Evolutionary conservation across 2,113 vertebrate species (phyloP).

Genomic region (Coryphaenoides rupestris): DNA sequence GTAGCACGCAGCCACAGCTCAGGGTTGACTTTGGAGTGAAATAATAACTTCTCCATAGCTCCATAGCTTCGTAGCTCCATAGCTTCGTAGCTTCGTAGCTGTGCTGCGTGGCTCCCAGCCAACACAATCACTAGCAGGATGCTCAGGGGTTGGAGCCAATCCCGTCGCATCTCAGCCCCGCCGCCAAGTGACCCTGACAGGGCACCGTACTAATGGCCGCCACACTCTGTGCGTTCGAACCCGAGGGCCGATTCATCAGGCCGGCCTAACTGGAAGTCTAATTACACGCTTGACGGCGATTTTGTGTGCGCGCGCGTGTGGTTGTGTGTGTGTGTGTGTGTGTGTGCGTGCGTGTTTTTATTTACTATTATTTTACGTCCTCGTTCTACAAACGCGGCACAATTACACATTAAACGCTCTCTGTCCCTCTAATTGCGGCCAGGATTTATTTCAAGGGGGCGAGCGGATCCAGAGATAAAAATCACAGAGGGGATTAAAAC

Average conservation of each 20-base stretch:
- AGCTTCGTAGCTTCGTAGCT: conserved; percentile 60
- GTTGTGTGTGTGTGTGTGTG: too few relatives aligned
- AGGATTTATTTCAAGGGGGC: conserved; percentile 46
- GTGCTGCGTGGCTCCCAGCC: conserved; percentile 72
- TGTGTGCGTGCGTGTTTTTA: neutral
- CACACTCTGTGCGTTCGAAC: conserved; percentile 36
- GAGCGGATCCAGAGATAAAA: conserved; percentile 55
- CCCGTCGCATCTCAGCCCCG: conserved; percentile 64
- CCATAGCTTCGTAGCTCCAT: conserved; percentile 58
- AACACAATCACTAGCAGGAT: conserved; percentile 71
- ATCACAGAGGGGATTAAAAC: conserved; percentile 50
- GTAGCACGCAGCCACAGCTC: too few relatives aligned
- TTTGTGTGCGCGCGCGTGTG: too few relatives aligned
- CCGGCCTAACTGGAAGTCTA: conserved; percentile 45
- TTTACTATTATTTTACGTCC: neutral
- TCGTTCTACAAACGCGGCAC: conserved; percentile 1
- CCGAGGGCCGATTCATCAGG: conserved; percentile 52
- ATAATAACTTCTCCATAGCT: conserved; percentile 74
- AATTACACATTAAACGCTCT: conserved; percentile 39
- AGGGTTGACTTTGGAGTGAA: conserved; percentile 82
- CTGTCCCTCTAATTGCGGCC: conserved; percentile 27
- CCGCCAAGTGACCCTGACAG: conserved; percentile 72
- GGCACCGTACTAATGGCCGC: conserved; percentile 79
- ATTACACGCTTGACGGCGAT: conserved; percentile 1
- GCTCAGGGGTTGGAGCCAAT: conserved; percentile 67